phyloP scores from a whole-genome alignment of 2,113 vertebrate species.

The Atractosteus spatula region DNA sequence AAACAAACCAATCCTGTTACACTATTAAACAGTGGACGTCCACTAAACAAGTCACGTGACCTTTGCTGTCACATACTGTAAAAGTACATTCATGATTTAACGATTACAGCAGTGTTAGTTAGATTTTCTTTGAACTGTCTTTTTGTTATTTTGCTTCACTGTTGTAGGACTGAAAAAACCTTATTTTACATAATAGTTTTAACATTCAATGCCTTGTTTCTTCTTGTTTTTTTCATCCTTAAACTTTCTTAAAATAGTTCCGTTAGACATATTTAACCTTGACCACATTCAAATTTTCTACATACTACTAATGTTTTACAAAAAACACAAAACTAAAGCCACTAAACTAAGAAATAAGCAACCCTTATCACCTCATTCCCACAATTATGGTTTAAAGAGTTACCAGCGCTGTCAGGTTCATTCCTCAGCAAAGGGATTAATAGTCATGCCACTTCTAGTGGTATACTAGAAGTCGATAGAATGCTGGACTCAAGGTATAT shows the following conservation, averaged over 20 bases:
- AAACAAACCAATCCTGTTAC: too few relatives aligned
- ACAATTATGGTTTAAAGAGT: conserved; percentile 40
- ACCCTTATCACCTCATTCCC: conserved; percentile 50
- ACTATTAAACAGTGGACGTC: too few relatives aligned
- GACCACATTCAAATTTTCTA: conserved; percentile 48
- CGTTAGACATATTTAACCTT: conserved; percentile 52
- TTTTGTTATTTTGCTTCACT: too few relatives aligned
- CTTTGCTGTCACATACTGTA: too few relatives aligned
- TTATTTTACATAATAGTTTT: too few relatives aligned
- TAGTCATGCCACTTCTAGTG: conserved; percentile 54
- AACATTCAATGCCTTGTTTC: conserved; percentile 21
- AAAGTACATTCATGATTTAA: too few relatives aligned
- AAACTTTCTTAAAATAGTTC: conserved; percentile 48
- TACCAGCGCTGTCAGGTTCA: conserved; percentile 42
- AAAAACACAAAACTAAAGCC: conserved; percentile 47
- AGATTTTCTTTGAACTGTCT: too few relatives aligned
- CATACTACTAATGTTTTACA: conserved; percentile 55
- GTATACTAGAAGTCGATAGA: conserved; percentile 46
- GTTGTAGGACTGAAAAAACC: too few relatives aligned
- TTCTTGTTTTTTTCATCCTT: conserved; percentile 41
- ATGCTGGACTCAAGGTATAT: not conserved
- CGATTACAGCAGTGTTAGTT: too few relatives aligned
- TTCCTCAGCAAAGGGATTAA: conserved; percentile 53
- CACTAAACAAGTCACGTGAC: too few relatives aligned
- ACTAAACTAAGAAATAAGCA: conserved; percentile 31